These are phyloP conservation scores for Chymomyza caudatula DNA, from an alignment of 2,888 invertebrate genomes.

Conservation along the genomic window DNA sequence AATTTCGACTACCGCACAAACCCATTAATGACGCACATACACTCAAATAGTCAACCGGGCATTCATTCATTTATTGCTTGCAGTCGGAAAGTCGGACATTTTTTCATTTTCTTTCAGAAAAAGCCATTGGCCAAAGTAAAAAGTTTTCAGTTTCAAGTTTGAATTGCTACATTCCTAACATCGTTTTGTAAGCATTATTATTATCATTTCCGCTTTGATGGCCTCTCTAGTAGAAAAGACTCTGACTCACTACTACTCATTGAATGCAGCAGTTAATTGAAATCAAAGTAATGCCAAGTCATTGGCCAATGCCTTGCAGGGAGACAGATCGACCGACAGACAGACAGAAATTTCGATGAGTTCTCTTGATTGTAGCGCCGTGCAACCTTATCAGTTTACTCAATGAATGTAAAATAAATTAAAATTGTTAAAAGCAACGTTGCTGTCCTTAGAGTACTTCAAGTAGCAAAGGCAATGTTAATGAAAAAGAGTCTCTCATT, in stretches of 20 bases:
- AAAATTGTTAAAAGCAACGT: constrained; percentile 62
- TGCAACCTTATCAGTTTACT: constrained; percentile 55
- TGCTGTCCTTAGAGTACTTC: constrained; percentile 31
- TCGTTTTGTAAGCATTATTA: constrained; percentile 58
- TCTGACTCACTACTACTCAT: background rate
- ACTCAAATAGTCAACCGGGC: background rate
- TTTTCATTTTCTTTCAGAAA: constrained; percentile 2
- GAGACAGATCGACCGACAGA: background rate
- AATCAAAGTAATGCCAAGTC: constrained; percentile 66
- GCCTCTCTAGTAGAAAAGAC: constrained; percentile 7
- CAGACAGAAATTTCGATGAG: constrained; percentile 12
- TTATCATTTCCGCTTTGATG: constrained; percentile 50
- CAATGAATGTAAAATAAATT: constrained; percentile 66
- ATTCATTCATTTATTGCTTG: constrained; percentile 32
- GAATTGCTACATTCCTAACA: constrained; percentile 49
- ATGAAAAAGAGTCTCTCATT: constrained; percentile 42
- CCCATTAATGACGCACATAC: background rate
- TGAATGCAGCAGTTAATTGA: constrained; percentile 70
- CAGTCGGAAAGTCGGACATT: background rate
- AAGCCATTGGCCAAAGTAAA: constrained; percentile 9
- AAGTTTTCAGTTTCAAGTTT: background rate
- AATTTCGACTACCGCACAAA: background rate
- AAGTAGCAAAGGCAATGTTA: constrained; percentile 67
- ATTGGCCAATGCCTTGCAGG: constrained; percentile 22
- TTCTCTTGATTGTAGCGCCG: constrained; percentile 7